Conservation (phyloP, 1,140 invertebrate species). For the Drosophila erecta region DNA sequence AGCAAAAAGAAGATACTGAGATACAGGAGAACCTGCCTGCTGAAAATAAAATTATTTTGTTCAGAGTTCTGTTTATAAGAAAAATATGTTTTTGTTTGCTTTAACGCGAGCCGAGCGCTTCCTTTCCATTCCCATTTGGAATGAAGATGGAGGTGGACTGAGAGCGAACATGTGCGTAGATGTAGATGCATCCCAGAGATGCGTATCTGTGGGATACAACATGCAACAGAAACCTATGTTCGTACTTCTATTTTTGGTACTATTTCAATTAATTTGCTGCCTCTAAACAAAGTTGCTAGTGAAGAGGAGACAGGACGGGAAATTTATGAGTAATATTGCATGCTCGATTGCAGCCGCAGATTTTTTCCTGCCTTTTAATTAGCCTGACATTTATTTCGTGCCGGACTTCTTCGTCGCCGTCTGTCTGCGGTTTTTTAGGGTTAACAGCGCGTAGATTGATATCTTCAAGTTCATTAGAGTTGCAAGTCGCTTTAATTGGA, state of each 20-base stretch:
- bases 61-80: slow-evolving; percentile 73
- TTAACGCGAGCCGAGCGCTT: slow-evolving; percentile 67
- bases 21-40: slow-evolving; percentile 49
- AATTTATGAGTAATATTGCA: slow-evolving; percentile 72
- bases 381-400: slow-evolving; percentile 72
- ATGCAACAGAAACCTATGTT: slow-evolving; percentile 33
- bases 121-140: slow-evolving; percentile 43
- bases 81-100: slow-evolving; percentile 82
- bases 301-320: slow-evolving; percentile 12
- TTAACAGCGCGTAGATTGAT: slow-evolving; percentile 83
- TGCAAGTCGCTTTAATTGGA: slow-evolving; percentile 82
- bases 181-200: slow-evolving; percentile 60
- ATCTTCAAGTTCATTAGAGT: slow-evolving; percentile 84
- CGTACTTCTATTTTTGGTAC: slow-evolving; percentile 62
- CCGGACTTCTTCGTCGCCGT: slow-evolving; percentile 23
- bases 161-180: slow-evolving; percentile 33
- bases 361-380: slow-evolving; percentile 64
- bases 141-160: background rate
- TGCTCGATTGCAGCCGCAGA: slow-evolving; percentile 38
- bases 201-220: slow-evolving; percentile 72
- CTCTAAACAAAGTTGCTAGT: slow-evolving; percentile 34
- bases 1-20: slow-evolving; percentile 32
- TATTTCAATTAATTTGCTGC: slow-evolving; percentile 70
- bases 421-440: slow-evolving; percentile 65
- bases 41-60: slow-evolving; percentile 78